Evolutionary conservation across 2,888 invertebrate genomes (phyloP).

Genomic region (Papilio gigon): DNA sequence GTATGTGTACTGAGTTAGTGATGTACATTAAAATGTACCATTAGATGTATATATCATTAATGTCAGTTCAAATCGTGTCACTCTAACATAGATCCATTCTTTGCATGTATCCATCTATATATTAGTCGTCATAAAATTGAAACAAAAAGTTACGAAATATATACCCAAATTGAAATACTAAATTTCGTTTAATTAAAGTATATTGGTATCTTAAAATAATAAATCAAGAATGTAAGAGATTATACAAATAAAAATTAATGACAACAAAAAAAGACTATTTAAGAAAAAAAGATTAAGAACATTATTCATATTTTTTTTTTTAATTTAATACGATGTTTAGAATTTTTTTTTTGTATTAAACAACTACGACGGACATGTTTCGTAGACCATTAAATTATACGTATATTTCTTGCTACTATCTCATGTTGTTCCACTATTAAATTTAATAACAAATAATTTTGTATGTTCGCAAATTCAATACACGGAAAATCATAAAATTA

Average conservation of each 20-base stretch:
- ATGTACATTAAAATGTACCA: constrained; percentile 20
- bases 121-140: not conserved
- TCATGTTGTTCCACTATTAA: not conserved
- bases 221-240: too few relatives aligned
- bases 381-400: not conserved
- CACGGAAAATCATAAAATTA: constrained; percentile 13
- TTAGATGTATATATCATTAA: constrained; percentile 21
- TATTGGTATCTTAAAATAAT: too few relatives aligned
- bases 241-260: too few relatives aligned
- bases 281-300: too few relatives aligned
- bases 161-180: too few relatives aligned
- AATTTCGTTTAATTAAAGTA: too few relatives aligned
- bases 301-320: too few relatives aligned
- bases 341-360: too few relatives aligned
- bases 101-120: not conserved
- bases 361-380: too few relatives aligned
- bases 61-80: constrained; percentile 13
- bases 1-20: constrained; percentile 3
- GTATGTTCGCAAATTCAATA: not conserved
- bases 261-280: not conserved
- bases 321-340: too few relatives aligned
- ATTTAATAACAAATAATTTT: not conserved
- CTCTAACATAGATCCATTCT: not conserved
- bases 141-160: not conserved
- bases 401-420: too few relatives aligned